These are phyloP conservation scores for Aphidius gifuensis DNA, from an alignment of 1,140 invertebrate species.

Conservation along the genomic window DNA sequence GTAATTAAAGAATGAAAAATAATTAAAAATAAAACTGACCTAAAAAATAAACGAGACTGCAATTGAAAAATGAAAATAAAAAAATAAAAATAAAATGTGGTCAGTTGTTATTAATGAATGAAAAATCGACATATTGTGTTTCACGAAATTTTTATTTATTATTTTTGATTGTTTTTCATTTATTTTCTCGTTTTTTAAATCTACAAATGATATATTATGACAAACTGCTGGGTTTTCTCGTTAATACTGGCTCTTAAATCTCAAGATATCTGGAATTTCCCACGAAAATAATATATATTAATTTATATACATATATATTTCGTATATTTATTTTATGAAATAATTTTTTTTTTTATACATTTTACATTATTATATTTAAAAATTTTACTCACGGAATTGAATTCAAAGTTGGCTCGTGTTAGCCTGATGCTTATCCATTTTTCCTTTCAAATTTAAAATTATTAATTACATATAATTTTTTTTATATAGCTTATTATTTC, in stretches of 20 bases:
- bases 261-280: slow-evolving; percentile 3
- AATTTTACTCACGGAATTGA: no score
- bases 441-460: no score
- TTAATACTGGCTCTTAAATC: slow-evolving; percentile 10
- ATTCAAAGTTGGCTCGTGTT: no score
- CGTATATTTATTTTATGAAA: no score
- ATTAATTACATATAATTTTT: no score
- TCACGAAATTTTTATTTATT: slow-evolving; percentile 9
- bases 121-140: slow-evolving; percentile 10
- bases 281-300: background rate
- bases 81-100: background rate
- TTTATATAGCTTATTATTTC: no score
- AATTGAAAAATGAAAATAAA: slow-evolving; percentile 1
- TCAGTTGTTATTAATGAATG: slow-evolving; percentile 5
- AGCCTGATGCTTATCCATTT: no score
- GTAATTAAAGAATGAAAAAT: background rate
- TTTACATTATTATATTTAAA: no score
- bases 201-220: background rate
- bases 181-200: background rate
- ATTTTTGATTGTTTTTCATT: background rate
- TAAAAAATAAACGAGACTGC: background rate
- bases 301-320: no score
- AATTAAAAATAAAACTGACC: slow-evolving; percentile 1
- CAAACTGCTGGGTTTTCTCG: slow-evolving; percentile 9
- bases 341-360: no score